Evolutionary conservation across 2,888 invertebrate species (phyloP).

Genomic region (Agriopis leucophaearia): DNA sequence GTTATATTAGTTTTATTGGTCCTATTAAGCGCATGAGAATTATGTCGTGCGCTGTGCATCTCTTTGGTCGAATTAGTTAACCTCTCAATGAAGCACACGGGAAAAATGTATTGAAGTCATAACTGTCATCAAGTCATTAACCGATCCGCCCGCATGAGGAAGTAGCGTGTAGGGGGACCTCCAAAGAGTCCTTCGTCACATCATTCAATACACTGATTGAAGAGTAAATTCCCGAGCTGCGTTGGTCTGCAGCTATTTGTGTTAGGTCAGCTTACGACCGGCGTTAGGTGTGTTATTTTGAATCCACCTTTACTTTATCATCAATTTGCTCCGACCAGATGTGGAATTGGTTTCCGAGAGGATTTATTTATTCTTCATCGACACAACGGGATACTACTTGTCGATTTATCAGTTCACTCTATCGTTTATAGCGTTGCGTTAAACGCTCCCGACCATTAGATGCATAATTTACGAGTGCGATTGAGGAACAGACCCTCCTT

Average conservation of each 20-base stretch:
- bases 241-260: constrained; percentile 58
- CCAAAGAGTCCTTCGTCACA: constrained; percentile 60
- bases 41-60: constrained; percentile 63
- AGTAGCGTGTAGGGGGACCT: constrained; percentile 77
- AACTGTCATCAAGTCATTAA: constrained; percentile 79
- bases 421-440: constrained; percentile 21
- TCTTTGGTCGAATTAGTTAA: constrained; percentile 79
- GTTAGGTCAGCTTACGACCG: constrained; percentile 51
- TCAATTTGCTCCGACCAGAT: constrained; percentile 24
- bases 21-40: constrained; percentile 70
- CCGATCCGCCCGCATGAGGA: constrained; percentile 82
- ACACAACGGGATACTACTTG: constrained; percentile 1
- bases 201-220: constrained; percentile 51
- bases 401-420: constrained; percentile 19
- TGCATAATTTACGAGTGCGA: constrained; percentile 41
- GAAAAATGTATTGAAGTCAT: constrained; percentile 75
- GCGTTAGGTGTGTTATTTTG: constrained; percentile 53
- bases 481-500: constrained; percentile 55
- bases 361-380: constrained; percentile 5
- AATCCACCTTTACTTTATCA: constrained; percentile 37
- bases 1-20: constrained; percentile 77
- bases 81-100: constrained; percentile 78
- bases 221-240: constrained; percentile 48
- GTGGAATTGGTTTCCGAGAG: constrained; percentile 1
- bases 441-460: constrained; percentile 33